These are phyloP conservation scores for Petroica traversi DNA, from an alignment of 2,113 vertebrate genomes.

Conservation along the genomic window DNA sequence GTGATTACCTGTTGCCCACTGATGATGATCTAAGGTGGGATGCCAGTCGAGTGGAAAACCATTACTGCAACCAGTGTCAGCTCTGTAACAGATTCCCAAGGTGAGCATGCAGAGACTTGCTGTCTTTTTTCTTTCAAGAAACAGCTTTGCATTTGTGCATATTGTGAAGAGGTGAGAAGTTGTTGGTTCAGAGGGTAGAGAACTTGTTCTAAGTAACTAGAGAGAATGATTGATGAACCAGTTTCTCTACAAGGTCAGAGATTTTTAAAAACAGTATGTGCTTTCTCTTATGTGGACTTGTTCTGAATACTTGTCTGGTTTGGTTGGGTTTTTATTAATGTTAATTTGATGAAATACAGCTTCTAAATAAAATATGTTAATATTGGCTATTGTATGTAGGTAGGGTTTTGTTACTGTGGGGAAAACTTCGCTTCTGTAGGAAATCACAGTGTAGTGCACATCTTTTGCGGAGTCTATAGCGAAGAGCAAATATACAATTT, in stretches of 20 bases:
- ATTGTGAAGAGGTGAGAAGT: neutral
- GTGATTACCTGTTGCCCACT: constrained; percentile 73
- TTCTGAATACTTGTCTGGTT: neutral
- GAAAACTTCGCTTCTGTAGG: neutral
- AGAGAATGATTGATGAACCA: neutral
- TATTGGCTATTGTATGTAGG: neutral
- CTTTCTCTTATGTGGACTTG: neutral
- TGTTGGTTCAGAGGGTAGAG: neutral
- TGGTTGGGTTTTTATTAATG: neutral
- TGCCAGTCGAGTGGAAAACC: constrained; percentile 86
- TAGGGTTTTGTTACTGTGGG: neutral
- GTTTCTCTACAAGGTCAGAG: neutral
- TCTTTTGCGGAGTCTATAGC: neutral
- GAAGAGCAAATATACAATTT: neutral
- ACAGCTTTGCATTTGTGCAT: neutral
- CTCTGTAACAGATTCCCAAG: constrained; percentile 90
- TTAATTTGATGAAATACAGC: neutral
- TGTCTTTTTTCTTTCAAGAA: neutral
- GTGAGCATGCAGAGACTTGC: constrained; percentile 58
- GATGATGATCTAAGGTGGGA: constrained; percentile 87
- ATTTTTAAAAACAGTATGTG: neutral
- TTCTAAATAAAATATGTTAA: neutral
- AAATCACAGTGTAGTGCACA: neutral
- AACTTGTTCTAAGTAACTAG: neutral
- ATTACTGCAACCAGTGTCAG: constrained; percentile 85